Percentiles rank a stretch among this genome's conserved stretches.
phyloP scores from a whole-genome alignment of 1,140 invertebrate species.

The Lerema accius region DNA sequence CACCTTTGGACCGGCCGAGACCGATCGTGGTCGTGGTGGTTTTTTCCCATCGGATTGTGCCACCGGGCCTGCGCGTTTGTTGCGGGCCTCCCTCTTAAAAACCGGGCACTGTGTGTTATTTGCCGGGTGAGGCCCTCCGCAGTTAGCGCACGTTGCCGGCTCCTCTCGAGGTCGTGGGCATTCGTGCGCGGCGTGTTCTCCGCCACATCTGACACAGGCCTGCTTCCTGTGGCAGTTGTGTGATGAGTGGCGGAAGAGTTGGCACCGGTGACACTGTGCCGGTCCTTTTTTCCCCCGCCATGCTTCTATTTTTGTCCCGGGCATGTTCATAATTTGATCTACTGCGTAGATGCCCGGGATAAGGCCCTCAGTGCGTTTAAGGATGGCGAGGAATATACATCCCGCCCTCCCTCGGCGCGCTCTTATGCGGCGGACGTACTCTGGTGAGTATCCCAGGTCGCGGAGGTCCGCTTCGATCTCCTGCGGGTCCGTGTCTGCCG shows the following conservation, averaged over 20 bases:
- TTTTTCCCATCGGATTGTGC: no score
- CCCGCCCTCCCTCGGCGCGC: constrained; percentile 6
- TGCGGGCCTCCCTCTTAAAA: not conserved
- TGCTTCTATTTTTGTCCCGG: constrained; percentile 11
- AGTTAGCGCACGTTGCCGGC: constrained; percentile 37
- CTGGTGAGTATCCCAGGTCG: not conserved
- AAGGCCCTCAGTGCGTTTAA: constrained; percentile 8
- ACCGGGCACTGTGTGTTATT: constrained; percentile 29
- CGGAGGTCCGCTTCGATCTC: no score
- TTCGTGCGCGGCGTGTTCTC: not conserved
- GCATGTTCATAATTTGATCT: constrained; percentile 1
- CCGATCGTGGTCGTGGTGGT: no score
- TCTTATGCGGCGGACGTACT: constrained; percentile 3
- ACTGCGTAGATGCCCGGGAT: constrained; percentile 15
- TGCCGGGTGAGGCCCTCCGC: constrained; percentile 33
- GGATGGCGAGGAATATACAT: constrained; percentile 14
- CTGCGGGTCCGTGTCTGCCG: not conserved
- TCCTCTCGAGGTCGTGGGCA: constrained; percentile 14
- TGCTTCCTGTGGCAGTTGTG: constrained; percentile 8
- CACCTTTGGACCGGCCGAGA: no score
- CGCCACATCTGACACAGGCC: constrained; percentile 21
- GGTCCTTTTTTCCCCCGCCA: constrained; percentile 19
- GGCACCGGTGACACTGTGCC: constrained; percentile 27
- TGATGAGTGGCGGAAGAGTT: constrained; percentile 9
- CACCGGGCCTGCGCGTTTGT: constrained; percentile 19